Evolutionary conservation across 1,140 invertebrate genomes (phyloP), one percentile per base, ranked within the genome.

Genomic region (Drosophila mojavensis): DNA sequence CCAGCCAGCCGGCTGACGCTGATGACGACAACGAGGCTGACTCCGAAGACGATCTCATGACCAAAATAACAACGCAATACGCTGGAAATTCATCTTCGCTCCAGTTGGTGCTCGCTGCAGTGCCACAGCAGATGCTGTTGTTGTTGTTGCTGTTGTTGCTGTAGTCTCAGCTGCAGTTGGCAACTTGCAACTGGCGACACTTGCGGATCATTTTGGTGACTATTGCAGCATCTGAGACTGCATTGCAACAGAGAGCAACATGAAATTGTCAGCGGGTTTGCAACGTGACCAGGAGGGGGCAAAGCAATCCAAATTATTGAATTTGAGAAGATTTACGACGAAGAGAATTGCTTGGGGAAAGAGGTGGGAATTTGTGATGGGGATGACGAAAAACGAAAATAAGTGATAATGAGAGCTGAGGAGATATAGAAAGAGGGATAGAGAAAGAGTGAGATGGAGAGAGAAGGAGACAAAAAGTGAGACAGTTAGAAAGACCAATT

Each of bases 1-100:
- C 63, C 63, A 47, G 36, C 54, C 53, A 54, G 36, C 63, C 53
- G 69, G 47, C 53, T 61, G 62, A 61, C 45, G 69, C 54, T 56
- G 67, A 76, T 58, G 68, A 62, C 58, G 62, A 65, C 48, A 45
- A 68, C 48, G 26, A 47, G 41, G 64, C 36, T 54, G 48, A 36
- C 50, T 54, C 60, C 45, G 69, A 74, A 47, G 73, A 81, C 73
- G 62, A 71, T 81, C 60, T 80, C 83, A 88, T 88, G 81, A 81
- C 81, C 81, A 79, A 85, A 85, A 78, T 75, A 81, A 81, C 81
- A 85, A 85, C 79, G 81, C 82, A 71, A 81, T 86, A 85, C 82
- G 82, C 64, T 85, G 78, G 82, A 86, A 86, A 85, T 85, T 86
- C 78, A 86, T 85, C 82, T 86, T 82, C 61, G 70, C 76, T 64